A percentile compares a stretch with the other conserved stretches of the same genome.
These are phyloP conservation scores for Neosilurus mollespiculum DNA, from an alignment of 2,797 vertebrate genomes.

Conservation along the genomic window DNA sequence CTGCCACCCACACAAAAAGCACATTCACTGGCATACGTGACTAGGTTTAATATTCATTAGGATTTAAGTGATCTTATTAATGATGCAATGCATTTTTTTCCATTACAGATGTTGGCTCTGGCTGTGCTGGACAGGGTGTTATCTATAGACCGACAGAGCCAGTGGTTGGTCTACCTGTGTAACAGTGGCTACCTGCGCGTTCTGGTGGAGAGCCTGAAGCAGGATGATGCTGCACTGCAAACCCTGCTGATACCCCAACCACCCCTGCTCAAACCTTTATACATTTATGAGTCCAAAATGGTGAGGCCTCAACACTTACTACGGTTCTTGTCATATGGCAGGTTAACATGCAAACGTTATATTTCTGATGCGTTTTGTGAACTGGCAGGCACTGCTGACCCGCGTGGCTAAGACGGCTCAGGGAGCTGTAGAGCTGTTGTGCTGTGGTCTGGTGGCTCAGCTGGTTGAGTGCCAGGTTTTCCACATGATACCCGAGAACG, in stretches of 20 bases:
- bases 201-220: slow-evolving; percentile 90
- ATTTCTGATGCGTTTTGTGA: neutral
- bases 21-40: too few species aligned
- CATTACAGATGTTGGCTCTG: slow-evolving; percentile 89
- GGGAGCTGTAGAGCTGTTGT: slow-evolving; percentile 87
- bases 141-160: slow-evolving; percentile 91
- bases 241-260: slow-evolving; percentile 89
- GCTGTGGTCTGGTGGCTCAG: slow-evolving; percentile 88
- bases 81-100: neutral
- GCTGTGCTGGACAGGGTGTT: slow-evolving; percentile 92
- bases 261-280: slow-evolving; percentile 91
- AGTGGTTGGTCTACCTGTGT: slow-evolving; percentile 90
- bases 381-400: slow-evolving; percentile 86
- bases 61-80: neutral
- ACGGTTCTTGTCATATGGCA: neutral
- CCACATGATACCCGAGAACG: slow-evolving; percentile 91
- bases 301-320: slow-evolving; percentile 65
- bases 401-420: slow-evolving; percentile 90
- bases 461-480: slow-evolving; percentile 94
- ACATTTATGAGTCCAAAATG: slow-evolving; percentile 98
- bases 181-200: slow-evolving; percentile 96
- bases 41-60: too few species aligned
- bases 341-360: neutral
- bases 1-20: too few species aligned
- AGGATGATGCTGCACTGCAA: slow-evolving; percentile 88